Percentiles rank a stretch among this genome's conserved stretches.
phyloP scores from a whole-genome alignment of 2,888 invertebrate species.

The Hypercompe scribonia region DNA sequence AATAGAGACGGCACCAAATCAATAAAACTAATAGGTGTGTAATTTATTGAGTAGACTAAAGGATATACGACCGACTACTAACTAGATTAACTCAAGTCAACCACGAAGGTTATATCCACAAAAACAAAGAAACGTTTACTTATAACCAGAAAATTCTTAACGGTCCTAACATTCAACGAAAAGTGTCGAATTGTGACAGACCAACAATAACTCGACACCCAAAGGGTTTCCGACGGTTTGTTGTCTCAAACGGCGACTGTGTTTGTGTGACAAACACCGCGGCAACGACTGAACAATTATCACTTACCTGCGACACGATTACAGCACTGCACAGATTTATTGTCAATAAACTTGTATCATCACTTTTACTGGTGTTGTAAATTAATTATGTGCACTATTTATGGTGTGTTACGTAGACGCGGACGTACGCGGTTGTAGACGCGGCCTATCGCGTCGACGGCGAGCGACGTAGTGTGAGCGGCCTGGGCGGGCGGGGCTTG shows the following conservation, averaged over 20 bases:
- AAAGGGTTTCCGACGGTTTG: constrained; percentile 70
- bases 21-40: constrained; percentile 16
- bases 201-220: constrained; percentile 61
- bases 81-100: constrained; percentile 16
- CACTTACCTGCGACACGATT: constrained; percentile 86
- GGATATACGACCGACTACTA: constrained; percentile 13
- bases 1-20: constrained; percentile 23
- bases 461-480: constrained; percentile 65
- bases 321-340: constrained; percentile 84
- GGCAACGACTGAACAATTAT: constrained; percentile 81
- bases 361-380: constrained; percentile 84
- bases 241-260: constrained; percentile 64
- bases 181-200: constrained; percentile 71
- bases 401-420: constrained; percentile 56
- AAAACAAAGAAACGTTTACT: constrained; percentile 42
- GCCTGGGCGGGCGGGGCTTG: constrained; percentile 77
- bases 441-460: constrained; percentile 78
- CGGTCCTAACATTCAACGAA: constrained; percentile 57
- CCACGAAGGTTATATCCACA: constrained; percentile 29
- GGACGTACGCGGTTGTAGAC: constrained; percentile 51
- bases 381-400: constrained; percentile 82
- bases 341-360: constrained; percentile 85
- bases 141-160: constrained; percentile 52
- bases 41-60: constrained; percentile 7
- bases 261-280: constrained; percentile 78